These are phyloP conservation scores for Heliconius nattereri DNA, from an alignment of 1,140 invertebrate genomes.

Conservation along the genomic window DNA sequence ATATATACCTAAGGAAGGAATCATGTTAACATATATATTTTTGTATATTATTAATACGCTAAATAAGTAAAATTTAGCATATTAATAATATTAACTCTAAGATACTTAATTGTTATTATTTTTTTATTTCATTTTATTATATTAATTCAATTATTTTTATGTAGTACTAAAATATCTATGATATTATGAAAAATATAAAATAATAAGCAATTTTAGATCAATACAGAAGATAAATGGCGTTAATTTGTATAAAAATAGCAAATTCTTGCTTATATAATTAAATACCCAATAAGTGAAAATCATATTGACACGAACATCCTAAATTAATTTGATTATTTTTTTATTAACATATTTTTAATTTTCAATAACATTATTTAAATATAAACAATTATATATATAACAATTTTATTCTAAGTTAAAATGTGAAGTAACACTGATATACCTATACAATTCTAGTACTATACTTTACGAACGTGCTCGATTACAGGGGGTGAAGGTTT, in stretches of 20 bases:
- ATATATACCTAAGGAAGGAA: too few relatives aligned
- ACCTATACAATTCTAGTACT: constrained; percentile 58
- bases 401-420: background rate
- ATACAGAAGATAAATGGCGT: too few relatives aligned
- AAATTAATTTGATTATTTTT: background rate
- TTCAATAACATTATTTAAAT: background rate
- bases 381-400: background rate
- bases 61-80: too few relatives aligned
- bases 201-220: too few relatives aligned
- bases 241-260: background rate
- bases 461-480: constrained; percentile 71
- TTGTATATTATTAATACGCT: too few relatives aligned
- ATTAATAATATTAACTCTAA: too few relatives aligned
- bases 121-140: too few relatives aligned
- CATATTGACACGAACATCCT: background rate
- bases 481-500: constrained; percentile 80
- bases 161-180: too few relatives aligned
- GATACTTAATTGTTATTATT: too few relatives aligned
- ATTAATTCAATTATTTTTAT: too few relatives aligned
- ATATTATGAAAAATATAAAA: too few relatives aligned
- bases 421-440: constrained; percentile 12
- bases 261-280: background rate
- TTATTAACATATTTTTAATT: background rate
- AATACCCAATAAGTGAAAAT: background rate
- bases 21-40: too few relatives aligned